Base-by-base conservation (phyloP, 1,140 invertebrate species). In the Teleopsis dalmanni region DNA sequence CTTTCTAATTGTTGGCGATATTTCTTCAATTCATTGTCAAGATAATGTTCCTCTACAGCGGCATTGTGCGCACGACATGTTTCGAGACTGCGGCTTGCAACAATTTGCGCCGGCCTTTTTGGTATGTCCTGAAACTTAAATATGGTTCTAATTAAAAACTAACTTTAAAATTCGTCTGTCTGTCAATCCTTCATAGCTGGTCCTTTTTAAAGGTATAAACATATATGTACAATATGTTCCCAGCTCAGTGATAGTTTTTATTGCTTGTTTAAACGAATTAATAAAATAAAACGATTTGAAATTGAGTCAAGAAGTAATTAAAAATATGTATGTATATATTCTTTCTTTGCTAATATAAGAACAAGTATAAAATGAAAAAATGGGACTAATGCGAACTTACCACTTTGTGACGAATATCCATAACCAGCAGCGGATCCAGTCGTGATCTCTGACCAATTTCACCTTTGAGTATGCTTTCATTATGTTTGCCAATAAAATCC, bases 321-420 rank as follows among this genome's bases (percentile, higher is more conserved):
- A 8, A 29, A 13, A 13, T 29, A 29, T 29, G 13, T 29, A 13
- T 8, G 27, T 29, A 29, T 31, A 25, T 31, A 10, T 25, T 14
- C 13, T 42, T 8, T 8, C 13, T 31, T 13, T 13, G 26, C 11
- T 26, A 11, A 13, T 31, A 14, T n/a, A n/a, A n/a, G n/a, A n/a
- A n/a, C n/a, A n/a, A n/a, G n/a, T n/a, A n/a, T n/a, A n/a, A n/a
- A n/a, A n/a, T n/a, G n/a, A n/a, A n/a, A n/a, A n/a, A n/a, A n/a
- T n/a, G n/a, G n/a, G n/a, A n/a, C n/a, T n/a, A n/a, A n/a, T n/a
- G n/a, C n/a, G n/a, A n/a, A 3, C 40, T 59, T 38, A 71, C 68
- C 61, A 67, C 60, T 49, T 67, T 55, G 44, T 71, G 68, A 1
- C 68, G 51, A 51, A 70, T 57, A 27, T 70, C 62, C 67, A 71